These are phyloP conservation scores for Dysidea cf. avara DNA, from an alignment of 37 sponge, comb jelly and placozoan species.

Conservation along the genomic window DNA sequence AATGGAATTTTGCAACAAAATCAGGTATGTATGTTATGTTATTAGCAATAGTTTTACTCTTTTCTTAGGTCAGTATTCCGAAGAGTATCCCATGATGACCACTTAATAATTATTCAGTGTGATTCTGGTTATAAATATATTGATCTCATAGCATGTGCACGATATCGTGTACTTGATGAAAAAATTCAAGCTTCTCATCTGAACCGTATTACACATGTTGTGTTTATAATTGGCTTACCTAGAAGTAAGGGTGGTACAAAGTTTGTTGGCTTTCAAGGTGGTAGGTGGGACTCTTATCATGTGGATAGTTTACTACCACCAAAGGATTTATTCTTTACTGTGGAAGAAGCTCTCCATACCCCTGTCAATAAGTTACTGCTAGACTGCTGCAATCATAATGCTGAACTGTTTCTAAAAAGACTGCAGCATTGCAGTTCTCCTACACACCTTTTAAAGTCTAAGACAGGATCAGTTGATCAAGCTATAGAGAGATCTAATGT, in stretches of 20 bases:
- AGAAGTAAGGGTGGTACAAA: constrained; percentile 16
- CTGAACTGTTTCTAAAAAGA: too few relatives aligned
- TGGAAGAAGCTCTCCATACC: constrained; percentile 11
- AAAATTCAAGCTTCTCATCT: constrained; percentile 9
- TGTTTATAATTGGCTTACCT: constrained; percentile 67
- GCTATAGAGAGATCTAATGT: too few relatives aligned
- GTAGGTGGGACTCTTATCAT: constrained; percentile 67
- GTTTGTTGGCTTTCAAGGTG: constrained; percentile 80
- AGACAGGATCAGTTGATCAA: too few relatives aligned
- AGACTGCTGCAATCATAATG: too few relatives aligned
- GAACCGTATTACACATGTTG: constrained; percentile 38
- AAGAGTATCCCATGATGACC: background rate
- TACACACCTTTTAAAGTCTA: too few relatives aligned
- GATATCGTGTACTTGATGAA: constrained; percentile 62
- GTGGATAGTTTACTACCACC: constrained; percentile 70
- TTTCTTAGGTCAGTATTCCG: constrained; percentile 20
- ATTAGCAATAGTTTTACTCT: too few relatives aligned
- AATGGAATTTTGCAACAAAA: constrained; percentile 66
- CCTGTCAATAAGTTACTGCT: constrained; percentile 40
- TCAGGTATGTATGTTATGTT: constrained; percentile 43
- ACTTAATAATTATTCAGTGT: constrained; percentile 78
- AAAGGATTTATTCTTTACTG: background rate
- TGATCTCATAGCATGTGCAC: constrained; percentile 87
- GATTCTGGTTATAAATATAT: constrained; percentile 61
- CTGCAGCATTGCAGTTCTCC: too few relatives aligned